Evolutionary conservation across 2,797 vertebrate species (phyloP).

Genomic region (Scarus forsteni): DNA sequence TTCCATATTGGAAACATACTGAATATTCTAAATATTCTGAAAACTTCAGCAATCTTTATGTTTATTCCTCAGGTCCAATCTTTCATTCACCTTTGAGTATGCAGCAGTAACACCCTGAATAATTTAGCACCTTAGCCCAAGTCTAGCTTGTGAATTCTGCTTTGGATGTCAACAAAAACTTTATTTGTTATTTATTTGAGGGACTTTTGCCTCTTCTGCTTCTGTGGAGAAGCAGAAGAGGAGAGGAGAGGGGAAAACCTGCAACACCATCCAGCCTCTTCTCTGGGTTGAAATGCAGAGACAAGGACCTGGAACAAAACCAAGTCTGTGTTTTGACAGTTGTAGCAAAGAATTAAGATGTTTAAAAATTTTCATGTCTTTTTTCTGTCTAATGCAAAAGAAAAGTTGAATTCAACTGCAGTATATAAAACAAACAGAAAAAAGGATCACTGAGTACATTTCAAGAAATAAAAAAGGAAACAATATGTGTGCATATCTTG

Average conservation of each 20-base stretch:
- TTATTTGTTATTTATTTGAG: not conserved
- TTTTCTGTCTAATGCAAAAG: not conserved
- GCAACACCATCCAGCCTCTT: not conserved
- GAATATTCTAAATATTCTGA: not conserved
- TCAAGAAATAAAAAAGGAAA: too few species aligned
- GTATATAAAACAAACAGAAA: not conserved
- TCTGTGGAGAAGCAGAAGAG: not conserved
- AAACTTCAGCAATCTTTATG: not conserved
- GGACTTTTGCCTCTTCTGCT: not conserved
- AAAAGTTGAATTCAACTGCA: not conserved
- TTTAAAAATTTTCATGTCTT: too few species aligned
- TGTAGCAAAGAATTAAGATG: too few species aligned
- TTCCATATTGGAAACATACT: not conserved
- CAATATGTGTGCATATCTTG: too few species aligned
- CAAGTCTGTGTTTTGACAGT: too few species aligned
- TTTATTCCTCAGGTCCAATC: not conserved
- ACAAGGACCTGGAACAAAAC: too few species aligned
- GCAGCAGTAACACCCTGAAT: slow-evolving; percentile 8
- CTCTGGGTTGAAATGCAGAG: too few species aligned
- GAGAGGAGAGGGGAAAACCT: not conserved
- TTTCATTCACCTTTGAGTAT: not conserved
- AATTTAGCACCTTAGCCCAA: not conserved
- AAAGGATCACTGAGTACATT: not conserved
- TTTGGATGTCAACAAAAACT: not conserved
- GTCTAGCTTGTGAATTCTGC: not conserved